A percentile compares a stretch with the other conserved stretches of the same genome.
Evolutionary conservation across 2,113 vertebrate species (phyloP).

Genomic region (Jaculus jaculus): DNA sequence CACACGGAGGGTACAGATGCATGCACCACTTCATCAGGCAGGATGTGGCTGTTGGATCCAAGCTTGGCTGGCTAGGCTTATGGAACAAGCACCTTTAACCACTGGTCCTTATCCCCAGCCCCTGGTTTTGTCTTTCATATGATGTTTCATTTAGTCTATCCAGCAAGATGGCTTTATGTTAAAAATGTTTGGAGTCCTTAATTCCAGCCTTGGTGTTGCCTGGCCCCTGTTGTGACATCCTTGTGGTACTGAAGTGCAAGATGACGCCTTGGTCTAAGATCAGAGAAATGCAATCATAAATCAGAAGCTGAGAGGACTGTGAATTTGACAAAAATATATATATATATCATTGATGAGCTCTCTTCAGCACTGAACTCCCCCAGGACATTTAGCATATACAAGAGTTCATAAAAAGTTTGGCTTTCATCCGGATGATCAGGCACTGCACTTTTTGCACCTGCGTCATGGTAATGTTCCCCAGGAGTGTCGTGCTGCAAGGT

Average conservation of each 20-base stretch:
- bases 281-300: background rate
- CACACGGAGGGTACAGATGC: too few relatives aligned
- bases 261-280: background rate
- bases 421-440: background rate
- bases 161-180: background rate
- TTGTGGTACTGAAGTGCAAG: background rate
- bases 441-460: background rate
- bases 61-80: too few relatives aligned
- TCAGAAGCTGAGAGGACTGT: background rate
- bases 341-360: too few relatives aligned
- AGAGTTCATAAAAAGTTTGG: background rate
- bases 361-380: slow-evolving; percentile 13
- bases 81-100: too few relatives aligned
- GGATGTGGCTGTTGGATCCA: too few relatives aligned
- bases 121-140: background rate
- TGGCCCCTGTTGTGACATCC: background rate
- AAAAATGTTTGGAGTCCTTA: background rate
- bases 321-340: background rate
- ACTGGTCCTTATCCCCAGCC: too few relatives aligned
- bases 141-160: background rate
- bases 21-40: too few relatives aligned
- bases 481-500: background rate
- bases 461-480: background rate
- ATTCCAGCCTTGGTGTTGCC: background rate
- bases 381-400: background rate